Base-by-base conservation (phyloP, 2,888 invertebrate species). In the Andrena flavipes region DNA sequence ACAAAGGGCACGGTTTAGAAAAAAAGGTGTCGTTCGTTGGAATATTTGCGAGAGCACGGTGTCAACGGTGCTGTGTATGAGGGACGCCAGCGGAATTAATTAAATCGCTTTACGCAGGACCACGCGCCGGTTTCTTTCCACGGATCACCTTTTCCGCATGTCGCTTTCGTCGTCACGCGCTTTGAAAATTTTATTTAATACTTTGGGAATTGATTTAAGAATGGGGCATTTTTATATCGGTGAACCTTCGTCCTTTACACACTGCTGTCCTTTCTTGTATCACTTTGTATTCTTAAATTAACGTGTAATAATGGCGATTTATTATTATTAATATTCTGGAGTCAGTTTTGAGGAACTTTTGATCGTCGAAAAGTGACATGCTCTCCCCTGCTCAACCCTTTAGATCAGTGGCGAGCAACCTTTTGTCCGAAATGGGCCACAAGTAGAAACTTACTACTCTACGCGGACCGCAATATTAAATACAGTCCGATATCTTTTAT, bases 41-140 rank as follows among this genome's bases (percentile, higher is more conserved):
- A 7, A 63, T 54, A 82, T 80, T 62, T 33, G 30, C 35, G 26
- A n/a, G 13, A 65, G 23, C 16, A 51, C 29, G 26, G 35, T 51
- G 80, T 26, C 51, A 73, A 69, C 64, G 33, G n/a, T 1, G 29
- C 49, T 20, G 6, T 26, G 42, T 13, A 20, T 8, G 48, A 20
- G 5, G 7, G 16, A 60, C 77, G 29, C n/a, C n/a, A 20, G 0
- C 20, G 2, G 54, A 63, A 79, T 80, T 71, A 72, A 79, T 80
- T 30, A 33, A 69, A 69, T 59, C 59, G 42, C 26, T 56, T 23
- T 16, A 16, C 7, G 16, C 30, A 20, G 16, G 10, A 4, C 4
- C 35, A 68, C 26, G 29, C 20, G n/a, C 49, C 20, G 67, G 20
- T 67, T 68, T 56, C 35, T 16, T 68, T 20, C n/a, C 20, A 33